Conservation (phyloP, 2,888 invertebrate genomes). For the Hirtodrosophila cameraria region DNA sequence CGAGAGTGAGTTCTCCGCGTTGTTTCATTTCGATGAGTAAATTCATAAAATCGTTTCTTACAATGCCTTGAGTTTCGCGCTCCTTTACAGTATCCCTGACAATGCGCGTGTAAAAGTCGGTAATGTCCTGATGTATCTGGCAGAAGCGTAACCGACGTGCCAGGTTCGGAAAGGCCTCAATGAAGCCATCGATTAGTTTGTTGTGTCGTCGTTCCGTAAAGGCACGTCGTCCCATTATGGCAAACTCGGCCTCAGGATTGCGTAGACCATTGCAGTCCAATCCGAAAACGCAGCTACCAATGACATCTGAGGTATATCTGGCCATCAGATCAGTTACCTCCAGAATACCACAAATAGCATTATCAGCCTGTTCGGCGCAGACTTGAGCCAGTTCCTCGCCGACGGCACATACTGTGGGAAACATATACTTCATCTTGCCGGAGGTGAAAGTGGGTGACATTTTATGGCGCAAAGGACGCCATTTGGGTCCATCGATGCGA, state of each 20-base stretch:
- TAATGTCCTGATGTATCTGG: slow-evolving; percentile 56
- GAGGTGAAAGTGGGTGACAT: slow-evolving; percentile 84
- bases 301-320: slow-evolving; percentile 85
- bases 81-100: slow-evolving; percentile 81
- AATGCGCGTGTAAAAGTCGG: slow-evolving; percentile 74
- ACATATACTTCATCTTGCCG: slow-evolving; percentile 85
- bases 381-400: slow-evolving; percentile 49
- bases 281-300: slow-evolving; percentile 84
- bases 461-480: slow-evolving; percentile 84
- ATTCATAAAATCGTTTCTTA: slow-evolving; percentile 85
- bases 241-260: slow-evolving; percentile 81
- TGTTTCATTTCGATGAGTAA: slow-evolving; percentile 83
- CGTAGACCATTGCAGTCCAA: slow-evolving; percentile 83
- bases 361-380: slow-evolving; percentile 45
- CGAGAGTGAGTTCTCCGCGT: slow-evolving; percentile 71
- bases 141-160: slow-evolving; percentile 63
- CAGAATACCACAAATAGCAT: slow-evolving; percentile 61
- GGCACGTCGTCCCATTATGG: slow-evolving; percentile 68
- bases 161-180: slow-evolving; percentile 55
- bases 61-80: slow-evolving; percentile 75
- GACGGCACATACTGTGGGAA: slow-evolving; percentile 71
- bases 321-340: slow-evolving; percentile 78
- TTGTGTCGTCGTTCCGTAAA: slow-evolving; percentile 59
- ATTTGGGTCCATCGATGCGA: slow-evolving; percentile 76
- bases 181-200: slow-evolving; percentile 48